phyloP scores from a whole-genome alignment of 2,888 invertebrate genomes.

The Drosophila seclusa region DNA sequence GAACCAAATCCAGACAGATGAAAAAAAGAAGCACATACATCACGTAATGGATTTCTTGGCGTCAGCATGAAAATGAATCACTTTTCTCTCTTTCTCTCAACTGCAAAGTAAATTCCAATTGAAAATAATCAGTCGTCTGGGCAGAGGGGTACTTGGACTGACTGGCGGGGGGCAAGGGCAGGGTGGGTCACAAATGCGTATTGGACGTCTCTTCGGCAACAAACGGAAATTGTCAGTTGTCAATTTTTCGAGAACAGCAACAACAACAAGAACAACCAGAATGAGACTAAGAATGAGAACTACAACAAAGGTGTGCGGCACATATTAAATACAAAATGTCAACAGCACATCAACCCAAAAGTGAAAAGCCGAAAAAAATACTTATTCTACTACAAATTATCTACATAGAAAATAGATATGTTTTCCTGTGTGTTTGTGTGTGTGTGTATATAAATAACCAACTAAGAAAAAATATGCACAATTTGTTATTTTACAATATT shows the following conservation, averaged over 20 bases:
- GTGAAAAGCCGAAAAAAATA: slow-evolving; percentile 20
- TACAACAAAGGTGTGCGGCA: slow-evolving; percentile 50
- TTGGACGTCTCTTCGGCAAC: slow-evolving; percentile 36
- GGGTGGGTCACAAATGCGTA: slow-evolving; percentile 10
- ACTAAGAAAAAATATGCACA: slow-evolving; percentile 1
- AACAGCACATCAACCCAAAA: slow-evolving; percentile 64
- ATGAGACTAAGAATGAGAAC: slow-evolving; percentile 6
- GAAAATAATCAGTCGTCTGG: slow-evolving; percentile 43
- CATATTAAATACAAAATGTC: slow-evolving; percentile 75
- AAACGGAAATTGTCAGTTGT: slow-evolving; percentile 78
- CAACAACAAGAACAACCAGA: slow-evolving; percentile 7
- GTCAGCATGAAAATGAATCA: slow-evolving; percentile 53
- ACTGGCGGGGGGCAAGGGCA: background rate
- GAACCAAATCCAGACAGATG: slow-evolving; percentile 14
- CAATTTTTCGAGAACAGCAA: slow-evolving; percentile 50
- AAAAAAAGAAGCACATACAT: slow-evolving; percentile 13
- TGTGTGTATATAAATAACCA: slow-evolving; percentile 23
- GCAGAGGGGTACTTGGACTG: background rate
- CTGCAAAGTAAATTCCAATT: slow-evolving; percentile 50
- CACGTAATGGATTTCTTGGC: slow-evolving; percentile 68
- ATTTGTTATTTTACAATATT: background rate
- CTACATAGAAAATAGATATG: slow-evolving; percentile 3
- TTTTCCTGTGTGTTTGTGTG: background rate
- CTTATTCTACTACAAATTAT: slow-evolving; percentile 9
- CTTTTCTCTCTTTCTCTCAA: slow-evolving; percentile 21